Evolutionary conservation across 2,797 vertebrate species (phyloP).

Genomic region (Poeciliopsis gracilis): DNA sequence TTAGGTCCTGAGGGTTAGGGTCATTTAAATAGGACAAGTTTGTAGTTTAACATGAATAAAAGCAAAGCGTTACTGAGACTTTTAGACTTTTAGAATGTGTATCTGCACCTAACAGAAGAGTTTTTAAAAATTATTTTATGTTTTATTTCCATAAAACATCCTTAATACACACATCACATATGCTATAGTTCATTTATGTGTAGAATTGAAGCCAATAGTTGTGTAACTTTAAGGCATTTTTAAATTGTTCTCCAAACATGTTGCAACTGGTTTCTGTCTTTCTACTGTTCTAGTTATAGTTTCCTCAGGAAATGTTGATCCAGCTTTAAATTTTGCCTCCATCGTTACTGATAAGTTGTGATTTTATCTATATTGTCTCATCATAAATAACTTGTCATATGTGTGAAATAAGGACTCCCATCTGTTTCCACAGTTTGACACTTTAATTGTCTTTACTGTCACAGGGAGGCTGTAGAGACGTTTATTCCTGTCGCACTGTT

Average conservation of each 20-base stretch:
- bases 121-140: background rate
- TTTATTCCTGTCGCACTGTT: background rate
- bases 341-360: background rate
- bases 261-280: background rate
- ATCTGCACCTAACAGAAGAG: background rate
- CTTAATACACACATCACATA: background rate
- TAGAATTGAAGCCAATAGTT: background rate
- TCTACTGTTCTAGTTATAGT: background rate
- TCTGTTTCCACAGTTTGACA: background rate
- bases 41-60: background rate
- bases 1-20: background rate
- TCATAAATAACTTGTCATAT: background rate
- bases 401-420: background rate
- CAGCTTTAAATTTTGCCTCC: background rate
- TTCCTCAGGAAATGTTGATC: background rate
- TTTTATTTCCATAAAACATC: background rate
- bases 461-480: constrained; percentile 17
- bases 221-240: background rate
- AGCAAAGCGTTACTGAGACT: background rate
- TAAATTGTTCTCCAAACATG: background rate
- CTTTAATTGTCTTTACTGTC: constrained; percentile 16
- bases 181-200: background rate
- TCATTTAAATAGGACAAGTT: background rate
- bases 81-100: background rate
- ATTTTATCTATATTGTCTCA: background rate